Evolutionary conservation across 2,113 vertebrate species (phyloP), one percentile per base, ranked within the genome.

Genomic region (Myiopsitta monachus): DNA sequence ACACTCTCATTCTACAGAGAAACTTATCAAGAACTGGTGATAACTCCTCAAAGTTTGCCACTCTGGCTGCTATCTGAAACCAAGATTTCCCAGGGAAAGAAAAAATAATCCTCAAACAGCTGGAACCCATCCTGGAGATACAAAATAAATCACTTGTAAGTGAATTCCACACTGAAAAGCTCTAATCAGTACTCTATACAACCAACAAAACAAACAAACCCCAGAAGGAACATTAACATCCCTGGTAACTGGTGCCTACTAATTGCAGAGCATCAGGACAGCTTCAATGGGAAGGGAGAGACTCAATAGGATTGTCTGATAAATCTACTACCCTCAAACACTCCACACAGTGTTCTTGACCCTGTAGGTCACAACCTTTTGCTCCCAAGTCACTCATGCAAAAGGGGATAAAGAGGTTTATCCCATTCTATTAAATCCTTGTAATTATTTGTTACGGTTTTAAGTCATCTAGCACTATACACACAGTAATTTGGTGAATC

Each of bases 171-270:
- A 77, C 82, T 96, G 89, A 87, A 93, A 97, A 97, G 84, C 68
- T 61, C 64, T 92, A 84, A 95, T 91, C 76, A 88, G 88, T 74
- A 88, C 96, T 94, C 81, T 54, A 75, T 46, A 97, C 52, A 93
- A 95, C 89, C 87, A 97, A 92, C 75, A 96, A 98, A 97, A 96
- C 95, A 97, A 96, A 97, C 88, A 97, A 94, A 96, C 82, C 62
- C 93, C 88, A 94, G 84, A 87, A 95, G 89, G 96, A 90, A 86
- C 91, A 95, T 92, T 94, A 97, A 92, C 51, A 92, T 77, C 94
- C 86, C 77, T 80, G 54, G 82, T 94, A 96, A 97, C 95, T 81
- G 67, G 67, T 89, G 90, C 83, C 96, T 92, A 92, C 95, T 95
- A 96, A 95, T 91, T 96, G 92, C 83, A 79, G 57, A 94, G 79